Evolutionary conservation across 2,113 vertebrate genomes (phyloP), one percentile per base, ranked within the genome.

Genomic region (Tauraco erythrolophus): DNA sequence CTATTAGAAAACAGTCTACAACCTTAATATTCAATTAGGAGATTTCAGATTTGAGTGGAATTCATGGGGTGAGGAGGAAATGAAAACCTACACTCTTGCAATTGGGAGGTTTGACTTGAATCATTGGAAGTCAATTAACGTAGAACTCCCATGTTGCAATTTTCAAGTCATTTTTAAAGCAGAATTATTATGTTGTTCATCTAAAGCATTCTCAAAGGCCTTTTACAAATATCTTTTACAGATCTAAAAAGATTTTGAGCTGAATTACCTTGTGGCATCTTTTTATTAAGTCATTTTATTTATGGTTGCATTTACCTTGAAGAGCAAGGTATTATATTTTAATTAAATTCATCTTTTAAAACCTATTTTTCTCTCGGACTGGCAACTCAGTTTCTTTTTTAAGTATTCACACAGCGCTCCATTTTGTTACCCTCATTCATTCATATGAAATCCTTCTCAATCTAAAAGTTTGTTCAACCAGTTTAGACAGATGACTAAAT

Each of bases 61-160:
- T 71, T 71, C 10, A 21, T 7, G n/a, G 1, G 6, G 1, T 33
- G 30, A 2, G 15, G 5, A 6, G 0, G 3, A 4, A 7, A 39
- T 8, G n/a, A 70, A 72, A 45, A n/a, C 6, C 11, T 19, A 31
- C 18, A 51, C 28, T 83, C 7, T 10, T 80, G 16, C 33, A 89
- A 25, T 35, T 41, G 21, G 2, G 7, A 80, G 9, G 16, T 68
- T 75, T 91, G 3, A 65, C 81, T 53, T 84, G 17, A 54, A 46
- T 68, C 4, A 27, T 0, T 74, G 9, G 11, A 79, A 79, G 14
- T 23, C 23, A 77, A 30, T 76, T 60, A 92, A 31, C 6, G 28
- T 3, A 9, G 17, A 80, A 69, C 50, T 72, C 10, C 4, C 14
- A 5, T 7, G 6, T 3, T 70, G 8, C 11, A 39, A 41, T 76